Evolutionary conservation across 2,888 invertebrate species (phyloP), one percentile per base, ranked within the genome.

Genomic region (Poecilus cupreus): DNA sequence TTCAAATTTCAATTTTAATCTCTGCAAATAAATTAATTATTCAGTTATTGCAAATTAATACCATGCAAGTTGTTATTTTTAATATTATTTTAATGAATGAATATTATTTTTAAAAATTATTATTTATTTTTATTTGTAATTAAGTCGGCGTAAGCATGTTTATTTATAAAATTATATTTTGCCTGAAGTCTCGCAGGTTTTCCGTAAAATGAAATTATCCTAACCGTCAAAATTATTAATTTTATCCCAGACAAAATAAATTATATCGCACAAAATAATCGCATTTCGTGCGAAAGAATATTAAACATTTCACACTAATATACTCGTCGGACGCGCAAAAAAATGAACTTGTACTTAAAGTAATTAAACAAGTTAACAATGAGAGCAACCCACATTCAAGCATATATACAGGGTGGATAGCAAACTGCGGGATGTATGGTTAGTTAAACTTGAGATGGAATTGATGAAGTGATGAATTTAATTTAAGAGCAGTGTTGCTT

Each of bases 401-500:
- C 13, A n/a, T n/a, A 43, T 43, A 43, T 43, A 70, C 39, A 70
- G 43, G 37, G 43, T 39, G 70, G 32, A 20, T 13, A 16, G 39
- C 37, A 32, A 13, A 13, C 32, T 20, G 10, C 11, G 70, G 39
- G 39, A 13, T 24, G 24, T 60, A 22, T 20, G 72, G 76, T 76
- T 76, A 76, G 76, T 76, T 76, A 76, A 32, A 26, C 60, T 76
- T 57, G 32, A 18, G 76, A 82, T 51, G 77, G 18, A 51, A 51
- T 6, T 43, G 43, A 51, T 51, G 51, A 51, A 51, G 18, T 51
- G 51, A 51, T 51, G 16, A 51, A 82, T 82, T 72, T 43, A 60
- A 72, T 80, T 80, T 72, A 68, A 80, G 64, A n/a, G 68, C 76
- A 83, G 43, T 64, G 77, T 54, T 75, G 68, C 80, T 82, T 82